phyloP scores from a whole-genome alignment of 2,113 vertebrate genomes.

The Leptosomus discolor region DNA sequence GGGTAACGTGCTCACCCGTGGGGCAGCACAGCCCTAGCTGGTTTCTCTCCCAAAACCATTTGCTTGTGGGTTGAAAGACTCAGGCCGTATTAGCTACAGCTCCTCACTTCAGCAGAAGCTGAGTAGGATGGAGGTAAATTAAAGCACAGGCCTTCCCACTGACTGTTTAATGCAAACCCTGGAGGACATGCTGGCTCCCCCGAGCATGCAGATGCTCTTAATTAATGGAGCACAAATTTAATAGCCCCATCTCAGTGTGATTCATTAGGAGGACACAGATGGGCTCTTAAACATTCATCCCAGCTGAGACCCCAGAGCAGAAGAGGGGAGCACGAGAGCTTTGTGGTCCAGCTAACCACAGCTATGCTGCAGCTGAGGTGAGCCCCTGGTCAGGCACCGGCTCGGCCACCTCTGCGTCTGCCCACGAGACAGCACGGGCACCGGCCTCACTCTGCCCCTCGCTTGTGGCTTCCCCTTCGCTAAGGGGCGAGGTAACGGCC shows the following conservation, averaged over 20 bases:
- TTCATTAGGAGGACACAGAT: conserved; percentile 58
- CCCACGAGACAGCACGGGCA: rapidly evolving
- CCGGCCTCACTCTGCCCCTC: neutral
- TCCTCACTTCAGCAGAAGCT: neutral
- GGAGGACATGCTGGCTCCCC: conserved; percentile 35
- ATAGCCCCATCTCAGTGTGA: neutral
- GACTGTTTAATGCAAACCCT: conserved; percentile 28
- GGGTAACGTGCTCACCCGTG: neutral
- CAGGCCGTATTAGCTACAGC: neutral
- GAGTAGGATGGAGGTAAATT: conserved; percentile 6
- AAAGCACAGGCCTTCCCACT: conserved; percentile 12
- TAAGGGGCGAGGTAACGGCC: neutral
- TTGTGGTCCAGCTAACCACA: neutral
- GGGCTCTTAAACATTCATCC: conserved; percentile 45
- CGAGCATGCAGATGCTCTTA: conserved; percentile 28
- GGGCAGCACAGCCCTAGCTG: neutral
- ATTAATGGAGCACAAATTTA: conserved; percentile 60
- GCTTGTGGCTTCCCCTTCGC: neutral
- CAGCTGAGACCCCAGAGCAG: neutral
- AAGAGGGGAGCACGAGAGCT: neutral
- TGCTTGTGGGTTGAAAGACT: neutral
- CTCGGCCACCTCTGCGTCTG: neutral
- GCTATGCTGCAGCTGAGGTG: neutral
- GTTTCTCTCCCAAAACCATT: neutral
- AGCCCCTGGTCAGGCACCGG: neutral